These are phyloP conservation scores for Pristionchus fissidentatus DNA, from an alignment of 2,888 invertebrate genomes.

Conservation along the genomic window DNA sequence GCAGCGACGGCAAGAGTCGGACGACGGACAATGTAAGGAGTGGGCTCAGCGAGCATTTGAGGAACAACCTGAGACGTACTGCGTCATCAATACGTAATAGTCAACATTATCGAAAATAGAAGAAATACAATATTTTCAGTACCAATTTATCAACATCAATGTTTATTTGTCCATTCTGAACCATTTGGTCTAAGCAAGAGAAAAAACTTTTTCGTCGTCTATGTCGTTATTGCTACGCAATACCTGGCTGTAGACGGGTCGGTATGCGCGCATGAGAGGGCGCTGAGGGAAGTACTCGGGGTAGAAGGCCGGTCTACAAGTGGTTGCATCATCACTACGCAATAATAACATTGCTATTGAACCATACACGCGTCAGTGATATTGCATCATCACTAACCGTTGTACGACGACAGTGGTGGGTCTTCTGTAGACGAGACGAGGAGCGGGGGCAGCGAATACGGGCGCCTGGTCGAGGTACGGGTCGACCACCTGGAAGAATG, in stretches of 20 bases:
- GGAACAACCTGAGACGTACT: slow-evolving; percentile 9
- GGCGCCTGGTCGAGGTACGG: neutral
- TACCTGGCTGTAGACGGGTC: slow-evolving; percentile 24
- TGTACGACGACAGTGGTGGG: slow-evolving; percentile 22
- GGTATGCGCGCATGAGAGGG: neutral
- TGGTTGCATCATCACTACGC: neutral
- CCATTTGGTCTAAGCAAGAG: neutral
- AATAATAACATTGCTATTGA: neutral
- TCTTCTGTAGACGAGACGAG: slow-evolving; percentile 38
- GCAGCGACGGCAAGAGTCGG: slow-evolving; percentile 3
- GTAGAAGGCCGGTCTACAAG: slow-evolving; percentile 1
- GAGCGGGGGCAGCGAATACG: neutral
- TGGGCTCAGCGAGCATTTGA: neutral
- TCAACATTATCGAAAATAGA: neutral
- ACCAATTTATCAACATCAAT: too few species aligned
- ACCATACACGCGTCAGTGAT: neutral
- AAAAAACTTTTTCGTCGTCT: neutral
- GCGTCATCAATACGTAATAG: neutral
- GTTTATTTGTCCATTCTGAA: too few species aligned
- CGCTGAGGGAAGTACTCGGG: slow-evolving; percentile 24
- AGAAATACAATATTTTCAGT: neutral
- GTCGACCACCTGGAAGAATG: slow-evolving; percentile 9
- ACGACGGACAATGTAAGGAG: neutral
- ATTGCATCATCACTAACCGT: neutral
- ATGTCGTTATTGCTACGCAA: neutral